phyloP scores from a whole-genome alignment of 1,140 invertebrate species.

The Littorina saxatilis region DNA sequence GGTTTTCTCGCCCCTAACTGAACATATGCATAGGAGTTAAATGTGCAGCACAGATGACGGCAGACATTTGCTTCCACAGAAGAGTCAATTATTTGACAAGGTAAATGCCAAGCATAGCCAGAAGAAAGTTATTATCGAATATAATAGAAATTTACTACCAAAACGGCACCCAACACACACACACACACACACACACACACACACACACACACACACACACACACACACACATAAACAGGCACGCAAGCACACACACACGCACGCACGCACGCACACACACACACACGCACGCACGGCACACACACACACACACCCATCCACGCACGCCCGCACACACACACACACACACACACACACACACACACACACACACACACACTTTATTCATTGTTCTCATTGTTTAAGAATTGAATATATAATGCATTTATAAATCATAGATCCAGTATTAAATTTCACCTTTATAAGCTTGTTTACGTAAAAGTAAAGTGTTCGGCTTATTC shows the following conservation, averaged over 20 bases:
- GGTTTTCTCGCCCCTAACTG: no score
- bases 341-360: constrained; percentile 15
- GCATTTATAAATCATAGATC: background rate
- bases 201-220: constrained; percentile 15
- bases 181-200: constrained; percentile 8
- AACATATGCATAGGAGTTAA: no score
- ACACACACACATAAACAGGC: background rate
- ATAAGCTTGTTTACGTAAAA: background rate
- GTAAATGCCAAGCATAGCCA: no score
- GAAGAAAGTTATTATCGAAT: no score
- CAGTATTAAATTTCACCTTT: background rate
- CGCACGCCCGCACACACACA: constrained; percentile 1
- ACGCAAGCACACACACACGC: background rate
- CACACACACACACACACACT: constrained; percentile 14
- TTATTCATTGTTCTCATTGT: background rate
- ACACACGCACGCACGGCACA: background rate
- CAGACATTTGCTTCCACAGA: no score
- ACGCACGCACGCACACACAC: background rate
- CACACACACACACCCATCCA: background rate
- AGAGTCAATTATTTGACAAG: no score
- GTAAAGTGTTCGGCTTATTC: background rate
- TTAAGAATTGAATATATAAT: background rate
- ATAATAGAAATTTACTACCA: no score
- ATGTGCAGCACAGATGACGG: no score
- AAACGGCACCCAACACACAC: background rate